Base-by-base conservation (phyloP, 2,888 invertebrate species). In the Formica aserva region DNA sequence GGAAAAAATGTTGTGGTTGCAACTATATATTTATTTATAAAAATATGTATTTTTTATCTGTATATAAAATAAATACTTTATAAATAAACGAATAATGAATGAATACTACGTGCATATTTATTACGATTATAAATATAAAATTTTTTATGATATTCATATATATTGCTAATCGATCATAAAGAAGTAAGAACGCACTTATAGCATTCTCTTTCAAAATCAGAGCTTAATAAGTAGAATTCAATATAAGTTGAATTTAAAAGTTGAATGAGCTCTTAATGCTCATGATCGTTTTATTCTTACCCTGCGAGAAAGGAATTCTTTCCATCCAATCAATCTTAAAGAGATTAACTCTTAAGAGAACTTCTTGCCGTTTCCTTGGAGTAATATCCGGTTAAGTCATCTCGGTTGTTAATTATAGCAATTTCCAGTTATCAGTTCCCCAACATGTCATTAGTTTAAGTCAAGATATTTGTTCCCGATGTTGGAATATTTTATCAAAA, bases 241-340 rank as follows among this genome's bases (percentile, higher is more conserved):
- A 80, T 80, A 80, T 71, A 80, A 80, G 71, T 80, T 71, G n/a
- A 71, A 71, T 80, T 71, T 60, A 71, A 80, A 80, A 71, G 78
- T 71, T 80, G 72, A 80, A 80, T 71, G 71, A 71, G 71, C 71
- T 71, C 32, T 60, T 80, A 80, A 80, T 80, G 71, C 60, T 4
- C 45, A n/a, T 26, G 35, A 71, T 71, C 26, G 60, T 80, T 80
- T 80, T 60, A 60, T 71, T 80, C 45, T 60, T 71, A 71, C 1
- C 45, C 60, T n/a, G 29, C 11, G 41, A 32, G 18, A 60, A 67
- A 35, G 18, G 78, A 78, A 71, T 78, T 60, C 60, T 78, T 78
- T 78, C 60, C 78, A 45, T 78, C 60, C 60, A 71, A 78, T 78
- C 78, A 78, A 60, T 78, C 78, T 78, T 78, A 71, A 78, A 71